Conservation (phyloP, 2,888 invertebrate species). For the Mantis religiosa region DNA sequence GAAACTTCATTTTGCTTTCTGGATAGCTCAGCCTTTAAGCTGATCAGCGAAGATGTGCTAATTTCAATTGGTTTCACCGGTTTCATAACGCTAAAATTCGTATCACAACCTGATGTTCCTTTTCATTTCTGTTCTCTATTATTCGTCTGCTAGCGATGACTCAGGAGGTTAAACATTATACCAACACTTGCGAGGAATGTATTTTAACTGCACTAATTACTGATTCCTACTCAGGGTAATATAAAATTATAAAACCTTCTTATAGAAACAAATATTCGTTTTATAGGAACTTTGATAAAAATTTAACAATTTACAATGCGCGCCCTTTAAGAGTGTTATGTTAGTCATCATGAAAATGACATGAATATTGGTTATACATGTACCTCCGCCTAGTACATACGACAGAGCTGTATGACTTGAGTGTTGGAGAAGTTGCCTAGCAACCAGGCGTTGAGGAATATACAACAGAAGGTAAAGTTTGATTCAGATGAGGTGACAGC, state of each 20-base stretch:
- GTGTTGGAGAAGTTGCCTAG: no score
- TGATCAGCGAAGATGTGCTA: slow-evolving; percentile 52
- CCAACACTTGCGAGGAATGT: background rate
- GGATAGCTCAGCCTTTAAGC: slow-evolving; percentile 83
- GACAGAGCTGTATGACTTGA: no score
- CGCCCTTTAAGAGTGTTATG: no score
- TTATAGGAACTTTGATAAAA: no score
- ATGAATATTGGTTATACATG: no score
- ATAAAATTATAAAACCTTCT: background rate
- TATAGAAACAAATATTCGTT: no score
- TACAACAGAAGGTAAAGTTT: no score
- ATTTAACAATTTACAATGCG: no score
- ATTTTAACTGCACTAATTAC: background rate
- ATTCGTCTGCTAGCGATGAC: background rate
- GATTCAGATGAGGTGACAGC: no score
- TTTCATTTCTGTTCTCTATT: background rate
- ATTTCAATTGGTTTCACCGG: slow-evolving; percentile 23
- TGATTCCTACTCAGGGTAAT: background rate
- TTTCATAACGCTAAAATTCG: background rate
- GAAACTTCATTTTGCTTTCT: slow-evolving; percentile 81
- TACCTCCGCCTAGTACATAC: no score
- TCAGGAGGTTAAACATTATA: background rate
- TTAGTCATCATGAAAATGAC: no score
- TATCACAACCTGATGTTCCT: background rate
- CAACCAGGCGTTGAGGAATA: no score